Evolutionary conservation across 2,113 vertebrate genomes (phyloP), one percentile per base, ranked within the genome.

Genomic region (Abramis brama): DNA sequence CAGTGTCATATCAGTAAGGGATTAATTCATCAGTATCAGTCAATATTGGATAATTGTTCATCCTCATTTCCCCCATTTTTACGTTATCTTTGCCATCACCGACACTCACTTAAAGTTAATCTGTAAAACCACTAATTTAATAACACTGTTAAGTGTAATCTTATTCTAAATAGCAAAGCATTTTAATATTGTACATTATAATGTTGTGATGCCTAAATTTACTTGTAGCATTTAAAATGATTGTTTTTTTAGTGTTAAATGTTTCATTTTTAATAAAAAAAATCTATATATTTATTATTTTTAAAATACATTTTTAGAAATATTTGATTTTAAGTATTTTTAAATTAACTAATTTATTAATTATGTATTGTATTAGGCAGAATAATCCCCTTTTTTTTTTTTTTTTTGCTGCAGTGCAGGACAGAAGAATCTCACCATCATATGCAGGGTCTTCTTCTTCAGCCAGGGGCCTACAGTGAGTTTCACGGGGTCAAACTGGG

Each of bases 401-500:
- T 1, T 19, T 7, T 21, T 21, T 6, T 57, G 7, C 21, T 57
- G 47, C 4, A 15, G 50, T 5, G 50, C 50, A 52, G 0, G 12
- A 7, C 30, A 68, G 66, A 19, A 17, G 3, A 4, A 74, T 87
- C 9, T n/a, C 30, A 99, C 98, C 97, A 96, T 97, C 88, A 99
- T 62, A 13, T 89, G 93, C 50, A 99, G 94, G 60, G 21, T 93
- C 93, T 96, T 97, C 74, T 17, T 94, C 43, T 92, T 89, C 50
- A 94, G 92, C 97, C 97, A 97, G 1, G 93, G 91, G 83, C 97
- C 97, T 19, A 93, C 82, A 5, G 89, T 90, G 79, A 95, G 90
- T 70, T 87, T 90, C 30, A 86, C 95, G 84, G 98, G 94, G 86
- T 97, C 93, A 91, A 99, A 99, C 90, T 93, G 93, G 47, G 95